Evolutionary conservation across 2,113 vertebrate genomes (phyloP).

Genomic region (Callipepla californica): DNA sequence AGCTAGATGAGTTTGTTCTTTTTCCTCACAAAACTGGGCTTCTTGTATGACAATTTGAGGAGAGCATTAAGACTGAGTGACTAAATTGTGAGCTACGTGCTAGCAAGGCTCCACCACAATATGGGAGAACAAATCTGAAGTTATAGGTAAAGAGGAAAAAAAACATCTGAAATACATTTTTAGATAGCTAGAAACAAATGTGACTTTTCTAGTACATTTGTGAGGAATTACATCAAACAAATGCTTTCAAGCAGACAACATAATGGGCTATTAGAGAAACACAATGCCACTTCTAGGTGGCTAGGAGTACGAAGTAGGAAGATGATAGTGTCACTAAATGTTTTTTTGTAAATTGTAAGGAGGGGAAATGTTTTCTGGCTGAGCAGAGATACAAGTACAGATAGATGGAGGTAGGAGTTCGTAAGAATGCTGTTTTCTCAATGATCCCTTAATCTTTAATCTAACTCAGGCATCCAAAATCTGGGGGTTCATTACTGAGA

Average conservation of each 20-base stretch:
- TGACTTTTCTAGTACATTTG: constrained; percentile 45
- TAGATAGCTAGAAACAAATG: constrained; percentile 18
- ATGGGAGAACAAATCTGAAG: neutral
- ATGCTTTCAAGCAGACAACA: constrained; percentile 31
- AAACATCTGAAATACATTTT: constrained; percentile 19
- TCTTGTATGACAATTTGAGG: neutral
- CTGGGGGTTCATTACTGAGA: neutral
- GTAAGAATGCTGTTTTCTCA: neutral
- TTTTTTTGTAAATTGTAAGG: constrained; percentile 39
- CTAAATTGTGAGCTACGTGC: neutral
- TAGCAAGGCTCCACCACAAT: neutral
- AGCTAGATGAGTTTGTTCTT: neutral
- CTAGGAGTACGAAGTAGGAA: constrained; percentile 44
- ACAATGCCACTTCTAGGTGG: constrained; percentile 54
- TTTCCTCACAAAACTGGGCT: neutral
- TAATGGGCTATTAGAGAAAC: constrained; percentile 61
- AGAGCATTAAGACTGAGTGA: neutral
- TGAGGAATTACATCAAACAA: constrained; percentile 41
- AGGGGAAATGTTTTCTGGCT: constrained; percentile 10
- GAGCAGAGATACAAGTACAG: neutral
- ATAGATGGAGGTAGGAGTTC: neutral
- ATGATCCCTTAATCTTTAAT: neutral
- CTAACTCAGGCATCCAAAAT: neutral
- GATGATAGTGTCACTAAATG: constrained; percentile 16
- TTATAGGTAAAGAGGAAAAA: neutral